Conservation (phyloP, 2,888 invertebrate species). For the Tuberolachnus salignus region DNA sequence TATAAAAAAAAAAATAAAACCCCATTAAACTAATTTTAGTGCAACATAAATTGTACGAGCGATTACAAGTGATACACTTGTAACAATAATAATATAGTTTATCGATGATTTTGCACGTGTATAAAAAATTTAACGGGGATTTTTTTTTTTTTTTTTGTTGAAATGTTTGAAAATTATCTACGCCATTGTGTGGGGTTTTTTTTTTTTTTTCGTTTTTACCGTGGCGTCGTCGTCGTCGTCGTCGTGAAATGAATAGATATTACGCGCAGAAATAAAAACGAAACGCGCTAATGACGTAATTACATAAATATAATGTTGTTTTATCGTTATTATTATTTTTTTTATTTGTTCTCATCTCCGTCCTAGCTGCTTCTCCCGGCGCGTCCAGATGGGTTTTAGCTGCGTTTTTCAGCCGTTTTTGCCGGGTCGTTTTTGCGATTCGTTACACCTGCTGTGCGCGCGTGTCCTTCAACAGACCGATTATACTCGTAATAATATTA, state of each 20-base stretch:
- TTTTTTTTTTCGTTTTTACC: not conserved
- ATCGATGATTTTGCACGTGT: too few relatives aligned
- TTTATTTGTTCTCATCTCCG: not conserved
- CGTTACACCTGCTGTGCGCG: constrained; percentile 46
- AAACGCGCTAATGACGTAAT: constrained; percentile 33
- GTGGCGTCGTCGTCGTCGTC: too few relatives aligned
- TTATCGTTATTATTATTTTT: constrained; percentile 28
- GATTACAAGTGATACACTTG: too few relatives aligned
- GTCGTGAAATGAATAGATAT: not conserved
- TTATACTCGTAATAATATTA: not conserved
- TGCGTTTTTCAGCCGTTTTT: constrained; percentile 33
- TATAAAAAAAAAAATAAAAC: too few relatives aligned
- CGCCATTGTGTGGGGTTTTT: not conserved
- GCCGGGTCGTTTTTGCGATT: constrained; percentile 10
- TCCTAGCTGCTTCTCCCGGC: not conserved
- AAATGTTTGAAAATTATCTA: not conserved
- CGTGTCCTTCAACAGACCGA: constrained; percentile 19
- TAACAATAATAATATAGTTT: too few relatives aligned
- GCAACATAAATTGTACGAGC: too few relatives aligned
- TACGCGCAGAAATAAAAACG: not conserved
- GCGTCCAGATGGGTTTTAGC: constrained; percentile 39
- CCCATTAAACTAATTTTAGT: too few relatives aligned
- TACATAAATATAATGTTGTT: constrained; percentile 34
- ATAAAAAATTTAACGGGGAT: too few relatives aligned
- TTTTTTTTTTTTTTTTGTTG: too few relatives aligned